A percentile compares a stretch with the other conserved stretches of the same genome.
These are phyloP conservation scores for Calyptommatus sinebrachiatus DNA, from an alignment of 2,113 vertebrate genomes.

Conservation along the genomic window DNA sequence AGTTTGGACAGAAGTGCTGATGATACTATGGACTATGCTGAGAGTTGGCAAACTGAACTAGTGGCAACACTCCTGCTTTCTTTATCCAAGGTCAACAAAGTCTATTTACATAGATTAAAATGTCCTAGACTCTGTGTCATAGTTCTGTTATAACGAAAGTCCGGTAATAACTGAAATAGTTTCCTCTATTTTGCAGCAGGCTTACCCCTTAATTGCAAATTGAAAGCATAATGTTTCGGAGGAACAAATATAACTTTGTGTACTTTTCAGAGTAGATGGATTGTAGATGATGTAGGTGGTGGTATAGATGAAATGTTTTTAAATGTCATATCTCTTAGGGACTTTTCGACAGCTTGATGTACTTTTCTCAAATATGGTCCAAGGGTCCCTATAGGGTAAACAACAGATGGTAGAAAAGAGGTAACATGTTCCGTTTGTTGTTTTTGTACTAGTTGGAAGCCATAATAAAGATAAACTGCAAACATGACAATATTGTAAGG, in stretches of 20 bases:
- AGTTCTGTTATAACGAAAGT: fast-evolving
- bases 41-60: not conserved
- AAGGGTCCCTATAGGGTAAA: too few relatives aligned
- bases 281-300: not conserved
- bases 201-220: not conserved
- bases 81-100: not conserved
- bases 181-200: not conserved
- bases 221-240: not conserved
- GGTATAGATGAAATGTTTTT: not conserved
- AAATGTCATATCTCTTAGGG: too few relatives aligned
- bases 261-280: not conserved
- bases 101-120: not conserved
- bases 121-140: constrained; percentile 21
- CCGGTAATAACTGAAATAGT: not conserved
- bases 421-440: too few relatives aligned
- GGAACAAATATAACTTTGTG: not conserved
- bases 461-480: too few relatives aligned
- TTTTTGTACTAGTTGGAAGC: too few relatives aligned
- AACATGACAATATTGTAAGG: too few relatives aligned
- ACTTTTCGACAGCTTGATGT: too few relatives aligned
- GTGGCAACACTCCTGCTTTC: not conserved
- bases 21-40: not conserved
- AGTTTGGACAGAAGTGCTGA: fast-evolving
- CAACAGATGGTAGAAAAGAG: too few relatives aligned
- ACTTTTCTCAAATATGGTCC: too few relatives aligned